Conservation (phyloP, 2,888 invertebrate genomes). For the Glyphotaelius pellucidus region DNA sequence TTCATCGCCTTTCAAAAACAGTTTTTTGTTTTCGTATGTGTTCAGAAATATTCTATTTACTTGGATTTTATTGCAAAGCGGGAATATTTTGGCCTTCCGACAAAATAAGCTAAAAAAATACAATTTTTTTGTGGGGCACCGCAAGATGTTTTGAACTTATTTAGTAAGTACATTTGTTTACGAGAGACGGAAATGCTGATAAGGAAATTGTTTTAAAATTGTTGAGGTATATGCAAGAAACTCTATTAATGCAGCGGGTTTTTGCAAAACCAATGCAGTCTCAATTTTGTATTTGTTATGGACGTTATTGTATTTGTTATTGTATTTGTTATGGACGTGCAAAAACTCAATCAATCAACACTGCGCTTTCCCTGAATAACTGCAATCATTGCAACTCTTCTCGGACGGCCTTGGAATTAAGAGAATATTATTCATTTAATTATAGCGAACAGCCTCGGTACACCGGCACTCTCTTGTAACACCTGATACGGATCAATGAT, state of each 20-base stretch:
- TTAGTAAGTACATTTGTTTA: no score
- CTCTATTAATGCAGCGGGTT: neutral
- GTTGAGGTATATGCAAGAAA: neutral
- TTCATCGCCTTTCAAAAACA: no score
- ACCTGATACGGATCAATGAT: constrained; percentile 36
- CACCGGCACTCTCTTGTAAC: constrained; percentile 32
- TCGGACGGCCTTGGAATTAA: neutral
- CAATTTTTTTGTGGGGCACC: no score
- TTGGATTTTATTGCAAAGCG: no score
- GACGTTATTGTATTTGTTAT: no score
- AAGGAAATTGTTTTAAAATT: no score
- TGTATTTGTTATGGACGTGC: neutral
- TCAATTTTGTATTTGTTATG: neutral
- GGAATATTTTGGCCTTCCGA: no score
- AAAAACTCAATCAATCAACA: neutral
- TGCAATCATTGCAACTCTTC: neutral
- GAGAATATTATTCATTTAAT: neutral
- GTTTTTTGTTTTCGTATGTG: no score
- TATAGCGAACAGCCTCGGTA: neutral
- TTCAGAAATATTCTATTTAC: no score
- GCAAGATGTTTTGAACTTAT: no score
- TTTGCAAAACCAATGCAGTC: neutral
- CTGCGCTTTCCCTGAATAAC: neutral
- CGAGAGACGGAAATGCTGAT: no score
- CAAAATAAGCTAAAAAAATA: no score